Conservation (phyloP, 1,140 invertebrate genomes). For the Drosophila sulfurigaster region DNA sequence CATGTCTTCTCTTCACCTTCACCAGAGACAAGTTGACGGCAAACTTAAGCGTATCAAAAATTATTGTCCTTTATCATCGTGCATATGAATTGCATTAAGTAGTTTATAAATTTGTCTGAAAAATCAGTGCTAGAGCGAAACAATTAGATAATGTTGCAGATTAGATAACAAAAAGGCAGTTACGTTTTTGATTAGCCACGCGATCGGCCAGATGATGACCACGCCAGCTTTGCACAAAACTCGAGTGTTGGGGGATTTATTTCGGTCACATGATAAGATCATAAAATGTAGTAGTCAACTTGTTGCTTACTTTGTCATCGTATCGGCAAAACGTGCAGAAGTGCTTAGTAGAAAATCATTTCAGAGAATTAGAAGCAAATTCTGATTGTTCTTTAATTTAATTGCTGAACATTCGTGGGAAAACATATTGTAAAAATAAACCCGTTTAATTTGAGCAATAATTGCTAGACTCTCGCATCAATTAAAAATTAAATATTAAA, state of each 20-base stretch:
- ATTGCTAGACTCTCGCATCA: background rate
- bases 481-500: slow-evolving; percentile 29
- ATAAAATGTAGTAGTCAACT: slow-evolving; percentile 9
- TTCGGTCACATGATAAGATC: slow-evolving; percentile 40
- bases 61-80: too few relatives aligned
- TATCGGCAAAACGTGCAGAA: slow-evolving; percentile 11
- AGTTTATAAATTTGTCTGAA: slow-evolving; percentile 5
- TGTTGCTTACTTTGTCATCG: background rate
- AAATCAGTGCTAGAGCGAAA: slow-evolving; percentile 35
- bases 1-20: slow-evolving; percentile 1
- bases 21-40: slow-evolving; percentile 23
- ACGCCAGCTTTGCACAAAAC: background rate
- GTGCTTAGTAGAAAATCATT: background rate
- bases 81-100: background rate
- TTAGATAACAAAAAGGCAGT: slow-evolving; percentile 33
- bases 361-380: background rate
- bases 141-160: slow-evolving; percentile 27
- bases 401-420: background rate
- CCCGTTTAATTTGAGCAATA: slow-evolving; percentile 1
- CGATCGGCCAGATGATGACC: slow-evolving; percentile 18
- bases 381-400: background rate
- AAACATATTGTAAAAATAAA: slow-evolving; percentile 6
- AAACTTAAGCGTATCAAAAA: background rate
- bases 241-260: slow-evolving; percentile 13
- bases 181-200: slow-evolving; percentile 25